These are phyloP conservation scores for Melanogrammus aeglefinus DNA, from an alignment of 2,797 vertebrate genomes.

Conservation along the genomic window DNA sequence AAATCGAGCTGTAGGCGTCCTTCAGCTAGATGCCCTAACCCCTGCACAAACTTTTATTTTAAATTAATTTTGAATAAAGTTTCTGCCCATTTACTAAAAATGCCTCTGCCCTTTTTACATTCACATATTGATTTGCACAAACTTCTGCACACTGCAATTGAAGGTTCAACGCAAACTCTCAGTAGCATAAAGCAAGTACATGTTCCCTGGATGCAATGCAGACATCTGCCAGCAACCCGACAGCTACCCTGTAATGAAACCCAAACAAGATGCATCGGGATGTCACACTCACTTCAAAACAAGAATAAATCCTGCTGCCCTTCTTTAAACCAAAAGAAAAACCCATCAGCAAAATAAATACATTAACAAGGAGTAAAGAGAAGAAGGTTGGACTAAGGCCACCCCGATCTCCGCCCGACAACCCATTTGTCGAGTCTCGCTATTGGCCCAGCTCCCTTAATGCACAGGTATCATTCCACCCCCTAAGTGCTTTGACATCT, in stretches of 20 bases:
- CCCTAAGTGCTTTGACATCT: conserved; percentile 74
- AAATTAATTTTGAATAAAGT: not conserved
- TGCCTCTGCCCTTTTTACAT: no score
- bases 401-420: conserved; percentile 34
- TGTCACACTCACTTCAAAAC: not conserved
- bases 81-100: no score
- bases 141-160: no score
- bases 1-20: not conserved
- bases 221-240: not conserved
- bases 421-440: conserved; percentile 24
- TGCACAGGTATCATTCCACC: conserved; percentile 63
- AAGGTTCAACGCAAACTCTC: no score
- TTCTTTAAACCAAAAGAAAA: not conserved
- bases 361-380: conserved; percentile 9
- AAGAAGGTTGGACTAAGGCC: conserved; percentile 41
- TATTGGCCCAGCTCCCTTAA: conserved; percentile 59
- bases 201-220: not conserved
- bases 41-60: not conserved
- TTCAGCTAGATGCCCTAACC: not conserved
- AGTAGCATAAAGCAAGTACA: no score
- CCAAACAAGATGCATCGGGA: not conserved
- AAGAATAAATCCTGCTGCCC: not conserved
- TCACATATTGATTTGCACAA: no score
- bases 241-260: not conserved
- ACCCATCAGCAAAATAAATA: conserved; percentile 15